A percentile compares a stretch with the other conserved stretches of the same genome.
phyloP scores from a whole-genome alignment of 2,888 invertebrate genomes.

The Agrochola lychnidis region DNA sequence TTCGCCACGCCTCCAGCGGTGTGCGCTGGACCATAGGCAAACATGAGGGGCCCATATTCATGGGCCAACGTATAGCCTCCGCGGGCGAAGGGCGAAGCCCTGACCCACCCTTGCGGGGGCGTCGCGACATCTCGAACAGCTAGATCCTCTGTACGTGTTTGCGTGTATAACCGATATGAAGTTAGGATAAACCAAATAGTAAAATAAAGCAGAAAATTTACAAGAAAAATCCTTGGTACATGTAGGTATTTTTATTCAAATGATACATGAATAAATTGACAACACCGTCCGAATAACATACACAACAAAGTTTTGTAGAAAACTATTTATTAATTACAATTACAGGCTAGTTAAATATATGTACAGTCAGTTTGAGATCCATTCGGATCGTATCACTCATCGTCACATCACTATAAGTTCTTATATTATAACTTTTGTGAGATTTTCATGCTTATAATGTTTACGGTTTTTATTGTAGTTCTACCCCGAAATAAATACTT shows the following conservation, averaged over 20 bases:
- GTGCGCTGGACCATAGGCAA: no score
- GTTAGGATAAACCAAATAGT: not conserved
- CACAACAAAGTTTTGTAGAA: constrained; percentile 41
- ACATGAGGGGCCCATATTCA: no score
- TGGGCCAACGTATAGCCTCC: no score
- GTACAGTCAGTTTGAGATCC: constrained; percentile 67
- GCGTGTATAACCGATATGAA: not conserved
- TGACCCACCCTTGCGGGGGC: no score
- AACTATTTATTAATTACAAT: constrained; percentile 50
- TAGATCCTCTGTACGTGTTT: no score
- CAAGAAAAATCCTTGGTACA: constrained; percentile 2
- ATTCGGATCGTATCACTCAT: constrained; percentile 55
- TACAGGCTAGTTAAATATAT: constrained; percentile 61
- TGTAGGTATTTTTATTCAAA: constrained; percentile 13
- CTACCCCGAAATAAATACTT: not conserved
- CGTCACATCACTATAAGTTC: constrained; percentile 36
- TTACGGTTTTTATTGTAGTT: constrained; percentile 12
- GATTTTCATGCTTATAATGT: constrained; percentile 2
- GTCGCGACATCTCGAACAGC: no score
- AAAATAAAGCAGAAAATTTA: constrained; percentile 11
- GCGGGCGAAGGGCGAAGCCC: no score
- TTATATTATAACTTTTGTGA: constrained; percentile 21
- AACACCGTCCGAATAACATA: constrained; percentile 40
- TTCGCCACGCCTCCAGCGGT: no score
- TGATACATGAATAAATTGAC: not conserved